Percentiles rank a stretch among this genome's conserved stretches.
Conservation (phyloP, 2,888 invertebrate genomes). For the Malacosoma neustria region DNA sequence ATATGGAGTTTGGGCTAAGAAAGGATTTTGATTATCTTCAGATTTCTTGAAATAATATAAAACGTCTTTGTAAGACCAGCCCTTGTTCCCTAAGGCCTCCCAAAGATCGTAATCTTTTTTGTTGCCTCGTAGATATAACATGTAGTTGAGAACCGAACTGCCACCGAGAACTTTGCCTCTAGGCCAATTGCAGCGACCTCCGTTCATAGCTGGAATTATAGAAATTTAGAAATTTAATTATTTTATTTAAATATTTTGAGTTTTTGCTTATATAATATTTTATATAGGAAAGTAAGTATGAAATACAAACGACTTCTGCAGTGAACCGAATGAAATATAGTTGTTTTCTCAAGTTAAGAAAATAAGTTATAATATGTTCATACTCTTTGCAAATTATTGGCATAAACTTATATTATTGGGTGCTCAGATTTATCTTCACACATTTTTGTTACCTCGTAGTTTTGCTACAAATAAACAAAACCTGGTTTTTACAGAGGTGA, state of each 20-base stretch:
- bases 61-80: slow-evolving; percentile 89
- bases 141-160: slow-evolving; percentile 91
- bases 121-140: slow-evolving; percentile 93
- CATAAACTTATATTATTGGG: too few species aligned
- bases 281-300: background rate
- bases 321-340: too few species aligned
- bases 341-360: too few species aligned
- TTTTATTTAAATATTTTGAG: background rate
- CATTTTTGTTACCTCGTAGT: too few species aligned
- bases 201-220: slow-evolving; percentile 82
- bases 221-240: too few species aligned
- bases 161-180: slow-evolving; percentile 95
- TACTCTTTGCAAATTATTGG: too few species aligned
- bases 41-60: slow-evolving; percentile 92
- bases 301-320: too few species aligned
- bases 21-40: slow-evolving; percentile 92
- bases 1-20: slow-evolving; percentile 84
- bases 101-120: slow-evolving; percentile 92
- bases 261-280: background rate
- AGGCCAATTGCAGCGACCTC: slow-evolving; percentile 91
- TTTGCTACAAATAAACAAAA: too few species aligned
- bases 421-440: too few species aligned
- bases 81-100: slow-evolving; percentile 90
- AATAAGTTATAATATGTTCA: too few species aligned
- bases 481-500: too few species aligned